Base-by-base conservation (phyloP, 2,797 vertebrate species). In the Morelia viridis region DNA sequence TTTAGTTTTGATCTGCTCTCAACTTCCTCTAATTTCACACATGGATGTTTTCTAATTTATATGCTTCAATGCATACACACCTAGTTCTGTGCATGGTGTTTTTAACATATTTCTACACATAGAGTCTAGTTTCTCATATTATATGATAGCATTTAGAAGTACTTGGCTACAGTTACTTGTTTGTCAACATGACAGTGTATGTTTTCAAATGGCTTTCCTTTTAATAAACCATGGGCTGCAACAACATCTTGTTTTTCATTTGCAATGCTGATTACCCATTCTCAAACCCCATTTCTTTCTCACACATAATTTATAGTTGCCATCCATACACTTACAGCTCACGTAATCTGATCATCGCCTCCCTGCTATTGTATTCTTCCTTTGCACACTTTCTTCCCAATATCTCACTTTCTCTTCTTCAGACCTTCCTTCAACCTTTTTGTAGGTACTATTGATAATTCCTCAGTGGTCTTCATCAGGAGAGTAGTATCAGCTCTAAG, bases 21-120 rank as follows among this genome's bases (percentile, higher is more conserved):
- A 90, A 57, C 50, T 90, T 90, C 57, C 19, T 90, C 65, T 88
- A 64, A 92, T 90, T 92, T 90, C 89, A 90, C 89, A 92, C 85
- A 84, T 87, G 68, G 46, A 64, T 31, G 65, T 92, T 84, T 88
- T n/a, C 91, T 84, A 58, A 88, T 88, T 64, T 92, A 57, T 90
- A 87, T 87, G 62, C 65, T 80, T 46, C 58, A 83, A n/a, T 87
- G 65, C 10, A 46, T 41, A 31, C 57, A 83, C 50, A 90, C 65
- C 58, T 62, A 56, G 11, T 68, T 80, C n/a, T 60, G 58, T 80
- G 46, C 15, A 35, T 90, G 58, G 9, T 80, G 65, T 62, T 62
- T 90, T 62, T 9, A 90, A 53, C 85, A 41, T 31, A 46, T 46
- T 71, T 87, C 41, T 87, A 35, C 46, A 80, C 35, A 28, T 31